Base-by-base conservation (phyloP, 2,888 invertebrate genomes). In the Teinopalpus imperialis region DNA sequence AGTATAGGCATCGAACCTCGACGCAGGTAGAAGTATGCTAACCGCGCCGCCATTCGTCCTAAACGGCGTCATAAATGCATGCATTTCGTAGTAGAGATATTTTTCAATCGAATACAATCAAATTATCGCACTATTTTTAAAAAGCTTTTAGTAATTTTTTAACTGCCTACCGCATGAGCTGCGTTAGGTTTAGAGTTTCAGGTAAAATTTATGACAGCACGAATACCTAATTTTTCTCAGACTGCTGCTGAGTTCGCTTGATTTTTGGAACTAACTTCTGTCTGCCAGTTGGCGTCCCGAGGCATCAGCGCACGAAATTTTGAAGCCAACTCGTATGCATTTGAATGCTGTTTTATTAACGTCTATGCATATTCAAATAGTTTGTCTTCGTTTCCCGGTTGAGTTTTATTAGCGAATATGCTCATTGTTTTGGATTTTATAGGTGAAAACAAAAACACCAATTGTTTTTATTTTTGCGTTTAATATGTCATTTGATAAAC, bases 181-280 rank as follows among this genome's bases (percentile, higher is more conserved):
- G 12, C 14, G 14, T 24, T 34, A 40, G 41, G n/a, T 36, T 36
- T 16, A 14, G 14, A 36, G 8, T 29, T 36, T 39, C 44, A 9
- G 21, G 40, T 36, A 10, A 61, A 56, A 61, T 62, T 57, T 61
- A 59, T 57, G 66, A 68, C 68, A 62, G 53, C 34, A 18, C 51
- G 63, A 80, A 74, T 75, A 71, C 60, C 40, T 70, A 81, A 71
- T 77, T 75, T 75, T 81, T 79, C 64, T 57, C 55, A 55, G 70
- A 70, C 72, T 72, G 54, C 56, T 54, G 51, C 51, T 54, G 54
- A 52, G 63, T 58, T 51, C 54, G 64, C 61, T 74, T 81, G 79
- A 80, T 83, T 85, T 83, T 81, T 78, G 73, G 62, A 69, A 72
- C 69, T 56, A 76, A 81, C 80, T 83, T 82, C 67, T 55, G 54